A percentile compares a stretch with the other conserved stretches of the same genome.
Conservation (phyloP, 2,888 invertebrate genomes). For the Archips xylosteana region DNA sequence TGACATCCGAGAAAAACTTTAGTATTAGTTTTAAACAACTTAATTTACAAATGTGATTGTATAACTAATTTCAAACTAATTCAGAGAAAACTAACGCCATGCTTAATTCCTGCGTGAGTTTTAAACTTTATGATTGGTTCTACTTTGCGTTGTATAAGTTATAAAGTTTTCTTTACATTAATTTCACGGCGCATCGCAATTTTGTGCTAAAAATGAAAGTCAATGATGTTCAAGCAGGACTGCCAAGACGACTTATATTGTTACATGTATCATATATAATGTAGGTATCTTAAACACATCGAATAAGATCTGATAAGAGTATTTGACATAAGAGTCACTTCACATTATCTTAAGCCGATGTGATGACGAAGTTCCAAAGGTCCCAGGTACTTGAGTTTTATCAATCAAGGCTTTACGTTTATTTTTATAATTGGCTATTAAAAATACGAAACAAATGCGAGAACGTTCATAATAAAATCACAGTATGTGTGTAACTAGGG, state of each 20-base stretch:
- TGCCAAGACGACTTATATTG: not conserved
- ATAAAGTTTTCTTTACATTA: not conserved
- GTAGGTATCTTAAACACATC: not conserved
- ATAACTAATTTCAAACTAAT: not conserved
- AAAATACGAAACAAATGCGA: not conserved
- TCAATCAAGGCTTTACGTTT: conserved; percentile 14
- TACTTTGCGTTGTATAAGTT: not conserved
- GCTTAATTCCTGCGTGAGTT: not conserved
- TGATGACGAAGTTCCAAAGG: conserved; percentile 1
- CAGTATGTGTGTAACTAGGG: too few species aligned
- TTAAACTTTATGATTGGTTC: not conserved
- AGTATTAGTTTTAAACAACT: not conserved
- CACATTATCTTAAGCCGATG: not conserved
- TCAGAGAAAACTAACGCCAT: not conserved
- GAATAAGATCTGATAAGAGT: conserved; percentile 10
- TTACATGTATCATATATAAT: too few species aligned
- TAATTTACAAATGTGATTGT: not conserved
- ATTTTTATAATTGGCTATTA: conserved; percentile 8
- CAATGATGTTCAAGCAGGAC: too few species aligned
- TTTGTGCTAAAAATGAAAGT: not conserved
- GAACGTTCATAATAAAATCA: not conserved
- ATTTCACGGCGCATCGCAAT: not conserved
- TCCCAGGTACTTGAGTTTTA: conserved; percentile 6
- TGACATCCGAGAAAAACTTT: not conserved
- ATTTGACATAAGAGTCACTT: conserved; percentile 2